These are phyloP conservation scores for Acanthaster planci DNA, from an alignment of 35 echinoderm and acorn worm genomes.

Conservation along the genomic window DNA sequence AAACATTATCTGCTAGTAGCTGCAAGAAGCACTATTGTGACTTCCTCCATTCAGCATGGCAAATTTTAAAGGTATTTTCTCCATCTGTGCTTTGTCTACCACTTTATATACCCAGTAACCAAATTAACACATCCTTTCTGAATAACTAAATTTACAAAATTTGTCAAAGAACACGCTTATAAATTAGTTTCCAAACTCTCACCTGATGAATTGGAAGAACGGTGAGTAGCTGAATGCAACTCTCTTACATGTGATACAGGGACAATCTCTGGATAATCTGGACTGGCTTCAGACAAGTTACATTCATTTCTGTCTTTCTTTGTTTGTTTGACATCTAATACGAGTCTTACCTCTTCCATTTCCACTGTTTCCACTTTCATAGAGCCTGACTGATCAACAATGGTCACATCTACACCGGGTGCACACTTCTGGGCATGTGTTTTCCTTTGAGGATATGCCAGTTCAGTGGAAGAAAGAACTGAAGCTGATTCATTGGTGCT, in stretches of 20 bases:
- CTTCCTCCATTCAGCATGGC: too few species aligned
- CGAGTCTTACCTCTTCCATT: slow-evolving; percentile 14
- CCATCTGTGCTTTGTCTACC: too few species aligned
- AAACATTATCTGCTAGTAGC: too few species aligned
- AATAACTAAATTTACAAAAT: too few species aligned
- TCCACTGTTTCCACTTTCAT: slow-evolving; percentile 19
- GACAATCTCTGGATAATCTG: background rate
- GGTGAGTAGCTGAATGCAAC: background rate
- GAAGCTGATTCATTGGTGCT: background rate
- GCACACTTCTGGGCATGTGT: background rate
- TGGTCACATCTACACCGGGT: slow-evolving; percentile 1
- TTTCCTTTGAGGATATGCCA: too few species aligned
- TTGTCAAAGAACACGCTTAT: background rate
- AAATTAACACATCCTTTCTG: too few species aligned
- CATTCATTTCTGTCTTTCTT: background rate
- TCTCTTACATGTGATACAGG: slow-evolving; percentile 30
- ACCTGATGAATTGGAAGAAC: slow-evolving; percentile 6
- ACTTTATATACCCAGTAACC: too few species aligned
- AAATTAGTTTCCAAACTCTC: slow-evolving; percentile 5
- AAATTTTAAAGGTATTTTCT: too few species aligned
- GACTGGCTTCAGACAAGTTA: background rate
- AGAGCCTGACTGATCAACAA: slow-evolving; percentile 33
- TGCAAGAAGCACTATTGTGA: too few species aligned
- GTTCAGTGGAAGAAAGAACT: background rate
- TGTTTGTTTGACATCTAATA: background rate